Conservation (phyloP, 2,113 vertebrate genomes). For the Chionodraco myersi region DNA sequence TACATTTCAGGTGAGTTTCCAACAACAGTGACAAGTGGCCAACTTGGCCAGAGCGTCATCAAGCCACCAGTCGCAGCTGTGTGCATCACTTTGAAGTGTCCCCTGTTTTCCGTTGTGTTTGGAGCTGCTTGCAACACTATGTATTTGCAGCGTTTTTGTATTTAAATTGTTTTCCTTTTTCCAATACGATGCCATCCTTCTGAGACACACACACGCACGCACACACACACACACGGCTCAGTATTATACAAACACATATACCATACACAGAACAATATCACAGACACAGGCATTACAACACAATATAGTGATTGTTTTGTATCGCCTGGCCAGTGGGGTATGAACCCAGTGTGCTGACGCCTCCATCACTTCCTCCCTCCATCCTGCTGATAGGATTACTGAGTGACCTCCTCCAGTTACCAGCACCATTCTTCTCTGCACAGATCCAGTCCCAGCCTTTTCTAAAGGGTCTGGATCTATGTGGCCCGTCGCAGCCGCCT, state of each 20-base stretch:
- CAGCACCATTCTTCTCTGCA: slow-evolving; percentile 53
- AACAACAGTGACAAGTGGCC: too few relatives aligned
- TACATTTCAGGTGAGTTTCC: too few relatives aligned
- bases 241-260: background rate
- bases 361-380: slow-evolving; percentile 42
- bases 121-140: too few relatives aligned
- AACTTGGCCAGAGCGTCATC: too few relatives aligned
- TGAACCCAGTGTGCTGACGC: slow-evolving; percentile 60
- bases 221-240: too few relatives aligned
- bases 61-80: too few relatives aligned
- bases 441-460: slow-evolving; percentile 46
- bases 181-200: too few relatives aligned
- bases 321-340: slow-evolving; percentile 39
- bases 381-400: slow-evolving; percentile 60
- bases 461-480: slow-evolving; percentile 44
- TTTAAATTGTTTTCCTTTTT: too few relatives aligned
- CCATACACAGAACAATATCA: slow-evolving; percentile 4
- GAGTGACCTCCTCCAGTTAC: slow-evolving; percentile 63
- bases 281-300: slow-evolving; percentile 1
- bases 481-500: slow-evolving; percentile 28
- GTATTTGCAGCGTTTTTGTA: too few relatives aligned
- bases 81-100: too few relatives aligned
- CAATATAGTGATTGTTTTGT: slow-evolving; percentile 34
- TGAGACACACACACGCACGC: too few relatives aligned
- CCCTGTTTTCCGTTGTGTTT: too few relatives aligned